Conservation (phyloP, 2,113 vertebrate genomes). For the Turnix velox region DNA sequence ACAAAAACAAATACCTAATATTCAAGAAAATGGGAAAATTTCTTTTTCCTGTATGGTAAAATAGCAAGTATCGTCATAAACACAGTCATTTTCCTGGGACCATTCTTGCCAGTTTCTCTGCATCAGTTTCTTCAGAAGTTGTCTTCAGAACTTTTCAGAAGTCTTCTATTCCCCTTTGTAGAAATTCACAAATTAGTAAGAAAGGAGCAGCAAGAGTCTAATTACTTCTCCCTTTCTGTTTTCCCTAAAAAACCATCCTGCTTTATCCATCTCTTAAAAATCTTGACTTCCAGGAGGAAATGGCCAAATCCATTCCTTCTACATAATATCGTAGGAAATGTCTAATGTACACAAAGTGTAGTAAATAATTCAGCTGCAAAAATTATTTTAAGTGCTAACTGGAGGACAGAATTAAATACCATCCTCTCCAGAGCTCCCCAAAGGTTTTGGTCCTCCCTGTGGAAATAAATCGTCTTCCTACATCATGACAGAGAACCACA, state of each 20-base stretch:
- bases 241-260: background rate
- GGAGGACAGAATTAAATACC: background rate
- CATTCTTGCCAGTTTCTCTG: background rate
- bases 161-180: background rate
- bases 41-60: background rate
- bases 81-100: background rate
- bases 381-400: background rate
- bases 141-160: background rate
- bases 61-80: background rate
- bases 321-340: background rate
- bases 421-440: background rate
- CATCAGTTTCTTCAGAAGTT: background rate
- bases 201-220: background rate
- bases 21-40: background rate
- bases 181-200: background rate
- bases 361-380: no score
- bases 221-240: background rate
- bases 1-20: background rate
- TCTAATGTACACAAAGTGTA: background rate
- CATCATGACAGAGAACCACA: background rate
- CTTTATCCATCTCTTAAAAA: background rate
- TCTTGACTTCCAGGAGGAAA: background rate
- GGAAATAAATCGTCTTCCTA: background rate
- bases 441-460: background rate
- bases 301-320: background rate